Evolutionary conservation across 2,888 invertebrate genomes (phyloP), one percentile per base, ranked within the genome.

Genomic region (Branchipolynoe longqiensis): DNA sequence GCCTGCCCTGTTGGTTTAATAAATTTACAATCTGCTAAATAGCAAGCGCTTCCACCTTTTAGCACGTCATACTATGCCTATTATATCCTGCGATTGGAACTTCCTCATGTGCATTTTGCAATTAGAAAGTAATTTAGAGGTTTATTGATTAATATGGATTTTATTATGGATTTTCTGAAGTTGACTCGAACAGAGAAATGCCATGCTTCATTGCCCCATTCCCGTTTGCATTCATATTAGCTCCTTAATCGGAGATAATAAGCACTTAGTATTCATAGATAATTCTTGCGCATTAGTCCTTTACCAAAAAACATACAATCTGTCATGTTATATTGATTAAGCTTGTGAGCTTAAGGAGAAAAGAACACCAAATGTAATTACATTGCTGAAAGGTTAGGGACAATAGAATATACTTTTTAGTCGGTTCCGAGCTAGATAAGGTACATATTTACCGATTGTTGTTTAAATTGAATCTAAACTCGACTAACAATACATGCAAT

Each of bases 211-310:
- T 69, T 69, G 38, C 38, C 69, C 1, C 18, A 36, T 0, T 69
- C 36, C 38, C 18, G 36, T 69, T 69, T 69, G 69, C 69, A 69
- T 69, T 69, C 69, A 69, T 33, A 69, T 69, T 38, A 69, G 36
- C 69, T 38, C 14, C 25, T 69, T 69, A 69, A 38, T 22, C 33
- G 33, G 18, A 69, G 69, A 69, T 69, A 69, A 69, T 69, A 69
- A 69, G 69, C 69, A 69, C 69, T 69, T 69, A 69, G 36, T 33
- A 69, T 69, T 69, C 69, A 69, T 18, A 18, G 69, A 69, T 69
- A 69, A 69, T 69, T 69, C 18, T 69, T n/a, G n/a, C n/a, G 69
- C 18, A 36, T 69, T 6, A 69, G 69, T 69, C 38, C 33, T 38
- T 25, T 69, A 69, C 36, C 69, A 69, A 36, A 69, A n/a, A 33